Percentiles rank a stretch among this genome's conserved stretches.
These are phyloP conservation scores for Cinclus mexicanus DNA, from an alignment of 2,113 vertebrate species.

Conservation along the genomic window DNA sequence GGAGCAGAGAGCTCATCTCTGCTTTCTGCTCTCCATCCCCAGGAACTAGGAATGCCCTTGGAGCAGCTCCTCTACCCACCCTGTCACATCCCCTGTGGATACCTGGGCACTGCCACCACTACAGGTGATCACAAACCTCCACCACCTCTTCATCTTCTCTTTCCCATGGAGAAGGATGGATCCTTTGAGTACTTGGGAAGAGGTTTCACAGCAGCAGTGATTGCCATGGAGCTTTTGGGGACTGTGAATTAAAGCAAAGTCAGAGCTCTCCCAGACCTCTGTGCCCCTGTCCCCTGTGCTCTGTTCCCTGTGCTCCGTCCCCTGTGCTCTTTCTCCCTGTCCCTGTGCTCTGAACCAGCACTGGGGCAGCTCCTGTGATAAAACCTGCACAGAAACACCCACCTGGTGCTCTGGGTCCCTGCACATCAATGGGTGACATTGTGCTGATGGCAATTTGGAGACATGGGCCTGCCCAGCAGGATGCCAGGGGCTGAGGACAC, in stretches of 20 bases:
- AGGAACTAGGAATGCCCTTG: neutral
- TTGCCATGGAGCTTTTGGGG: rapidly evolving
- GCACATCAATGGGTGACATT: rapidly evolving
- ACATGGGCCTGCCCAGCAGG: neutral
- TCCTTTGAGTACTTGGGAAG: neutral
- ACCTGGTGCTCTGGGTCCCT: neutral
- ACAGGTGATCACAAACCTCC: neutral
- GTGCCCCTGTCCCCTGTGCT: neutral
- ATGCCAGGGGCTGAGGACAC: too few species aligned
- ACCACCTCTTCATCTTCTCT: neutral
- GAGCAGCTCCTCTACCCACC: neutral
- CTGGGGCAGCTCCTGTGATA: neutral
- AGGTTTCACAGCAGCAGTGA: rapidly evolving
- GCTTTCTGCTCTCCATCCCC: neutral
- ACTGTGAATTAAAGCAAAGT: neutral
- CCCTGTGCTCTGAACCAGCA: rapidly evolving
- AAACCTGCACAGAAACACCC: neutral
- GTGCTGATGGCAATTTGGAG: neutral
- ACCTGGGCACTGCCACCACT: neutral
- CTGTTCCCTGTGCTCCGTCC: neutral
- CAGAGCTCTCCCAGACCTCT: neutral
- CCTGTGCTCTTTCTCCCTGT: neutral
- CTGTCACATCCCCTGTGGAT: rapidly evolving
- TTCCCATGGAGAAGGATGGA: rapidly evolving
- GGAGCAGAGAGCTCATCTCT: neutral